Base-by-base conservation (phyloP, 1,140 invertebrate species). In the Sycobia sp. region DNA sequence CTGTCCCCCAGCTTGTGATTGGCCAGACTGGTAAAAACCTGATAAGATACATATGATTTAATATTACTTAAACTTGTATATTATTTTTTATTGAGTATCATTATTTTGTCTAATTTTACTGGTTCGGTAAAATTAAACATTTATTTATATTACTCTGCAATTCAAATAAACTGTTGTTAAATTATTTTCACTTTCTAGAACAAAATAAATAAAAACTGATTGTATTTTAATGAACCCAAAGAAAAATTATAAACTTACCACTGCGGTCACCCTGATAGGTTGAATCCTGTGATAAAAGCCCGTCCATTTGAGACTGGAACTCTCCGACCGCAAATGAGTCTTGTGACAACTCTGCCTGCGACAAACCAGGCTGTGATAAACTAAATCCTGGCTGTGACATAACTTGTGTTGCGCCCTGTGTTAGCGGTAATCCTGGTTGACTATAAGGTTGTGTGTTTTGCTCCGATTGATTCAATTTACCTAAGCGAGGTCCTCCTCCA, bases 241-340 rank as follows among this genome's bases (percentile, higher is more conserved):
- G 10, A 46, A 46, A 25, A n/a, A n/a, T n/a, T n/a, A n/a, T n/a
- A 0, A 22, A 34, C 32, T 13, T 38, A 65, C 63, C 87, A 61
- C 87, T 86, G 57, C 90, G 83, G 69, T 91, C 90, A 47, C 88
- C 91, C 81, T 95, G 93, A 82, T 95, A 96, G 65, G 92, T 94
- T 9, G 93, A 96, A 82, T 98, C 95, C 82, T 98, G 95, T 4
- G 95, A 97, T 67, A 98, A 82, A 62, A 98, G 85, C 43, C 93
- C 94, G 75, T 97, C 95, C 84, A 94, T 93, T 80, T 97, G 95
- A 27, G 94, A 96, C 71, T 94, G 93, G 77, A 94, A 93, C 67
- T 96, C 94, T 66, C 92, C 91, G 62, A 86, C 87, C 39, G 91
- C 86, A 71, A 91, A 91, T 25, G 90, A 92, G 79, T 97, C 95